phyloP scores from a whole-genome alignment of 2,888 invertebrate species.

The Dione vanillae region DNA sequence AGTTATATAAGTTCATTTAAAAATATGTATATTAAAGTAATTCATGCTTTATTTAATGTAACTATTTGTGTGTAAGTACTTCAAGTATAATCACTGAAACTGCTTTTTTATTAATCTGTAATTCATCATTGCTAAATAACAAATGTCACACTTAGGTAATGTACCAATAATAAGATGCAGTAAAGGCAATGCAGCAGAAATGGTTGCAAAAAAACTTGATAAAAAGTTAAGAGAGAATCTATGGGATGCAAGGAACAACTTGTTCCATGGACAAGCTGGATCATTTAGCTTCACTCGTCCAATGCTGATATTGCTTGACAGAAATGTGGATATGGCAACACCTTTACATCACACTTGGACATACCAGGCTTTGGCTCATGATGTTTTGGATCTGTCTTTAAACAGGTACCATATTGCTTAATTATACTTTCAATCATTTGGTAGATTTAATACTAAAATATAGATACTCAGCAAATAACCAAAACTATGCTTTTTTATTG shows the following conservation, averaged over 20 bases:
- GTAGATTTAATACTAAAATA: too few species aligned
- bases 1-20: too few species aligned
- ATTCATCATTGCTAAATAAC: not conserved
- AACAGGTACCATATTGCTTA: slow-evolving; percentile 87
- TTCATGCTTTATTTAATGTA: too few species aligned
- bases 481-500: too few species aligned
- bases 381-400: slow-evolving; percentile 95
- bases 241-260: slow-evolving; percentile 97
- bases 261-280: slow-evolving; percentile 93
- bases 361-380: slow-evolving; percentile 98
- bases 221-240: slow-evolving; percentile 98
- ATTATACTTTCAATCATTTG: too few species aligned
- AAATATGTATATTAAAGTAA: too few species aligned
- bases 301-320: slow-evolving; percentile 94
- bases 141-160: slow-evolving; percentile 81
- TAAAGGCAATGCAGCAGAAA: slow-evolving; percentile 98
- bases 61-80: too few species aligned
- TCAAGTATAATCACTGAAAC: too few species aligned
- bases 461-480: too few species aligned
- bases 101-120: too few species aligned
- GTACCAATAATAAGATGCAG: slow-evolving; percentile 97
- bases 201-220: slow-evolving; percentile 98
- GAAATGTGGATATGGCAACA: slow-evolving; percentile 98
- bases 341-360: slow-evolving; percentile 99
- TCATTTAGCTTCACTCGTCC: slow-evolving; percentile 96